phyloP scores from a whole-genome alignment of 2,888 invertebrate genomes.

The Herminia tarsipennalis region DNA sequence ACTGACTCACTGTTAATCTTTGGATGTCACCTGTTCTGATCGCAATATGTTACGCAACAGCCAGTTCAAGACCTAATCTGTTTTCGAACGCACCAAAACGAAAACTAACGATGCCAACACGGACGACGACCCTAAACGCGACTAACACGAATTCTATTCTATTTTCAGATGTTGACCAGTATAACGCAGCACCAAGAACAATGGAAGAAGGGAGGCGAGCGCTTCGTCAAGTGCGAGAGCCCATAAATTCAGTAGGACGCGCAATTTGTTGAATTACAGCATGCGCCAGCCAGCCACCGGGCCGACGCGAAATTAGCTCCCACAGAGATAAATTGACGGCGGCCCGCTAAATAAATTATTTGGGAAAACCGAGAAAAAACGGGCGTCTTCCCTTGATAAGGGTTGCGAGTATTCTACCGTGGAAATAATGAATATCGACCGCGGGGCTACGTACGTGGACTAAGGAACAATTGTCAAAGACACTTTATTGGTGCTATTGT shows the following conservation, averaged over 20 bases:
- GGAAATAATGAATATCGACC: constrained; percentile 82
- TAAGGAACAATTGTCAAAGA: constrained; percentile 27
- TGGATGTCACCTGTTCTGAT: constrained; percentile 24
- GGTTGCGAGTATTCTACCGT: constrained; percentile 74
- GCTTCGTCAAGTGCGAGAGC: constrained; percentile 81
- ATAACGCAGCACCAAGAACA: constrained; percentile 70
- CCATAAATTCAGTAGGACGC: constrained; percentile 82
- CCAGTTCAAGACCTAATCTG: constrained; percentile 29
- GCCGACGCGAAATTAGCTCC: constrained; percentile 85
- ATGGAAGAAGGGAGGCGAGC: constrained; percentile 75
- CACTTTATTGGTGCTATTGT: not conserved
- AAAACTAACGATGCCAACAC: constrained; percentile 30
- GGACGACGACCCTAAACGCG: constrained; percentile 40
- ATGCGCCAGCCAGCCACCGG: constrained; percentile 84
- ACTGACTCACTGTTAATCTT: constrained; percentile 17
- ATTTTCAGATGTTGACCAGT: constrained; percentile 61
- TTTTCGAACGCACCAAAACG: constrained; percentile 26
- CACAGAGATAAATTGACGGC: constrained; percentile 85
- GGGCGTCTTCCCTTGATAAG: constrained; percentile 84
- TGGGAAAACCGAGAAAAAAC: constrained; percentile 86
- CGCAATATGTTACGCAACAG: constrained; percentile 34
- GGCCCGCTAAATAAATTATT: constrained; percentile 85
- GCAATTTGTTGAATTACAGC: constrained; percentile 86
- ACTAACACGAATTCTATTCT: constrained; percentile 47
- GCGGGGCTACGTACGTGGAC: constrained; percentile 36